phyloP scores from a whole-genome alignment of 2,888 invertebrate species.

The Standfussiana lucernea region DNA sequence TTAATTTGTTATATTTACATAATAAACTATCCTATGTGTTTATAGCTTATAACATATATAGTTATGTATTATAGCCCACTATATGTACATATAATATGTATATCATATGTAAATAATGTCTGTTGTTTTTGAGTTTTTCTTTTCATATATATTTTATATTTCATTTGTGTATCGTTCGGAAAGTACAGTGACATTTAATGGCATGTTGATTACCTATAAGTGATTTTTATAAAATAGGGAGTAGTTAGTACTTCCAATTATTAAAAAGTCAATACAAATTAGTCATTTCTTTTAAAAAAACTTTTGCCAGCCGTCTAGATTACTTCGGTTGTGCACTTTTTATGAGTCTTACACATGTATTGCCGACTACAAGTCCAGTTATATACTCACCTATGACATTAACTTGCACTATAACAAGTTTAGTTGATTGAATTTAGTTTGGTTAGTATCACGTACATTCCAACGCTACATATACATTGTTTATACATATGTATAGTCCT shows the following conservation, averaged over 20 bases:
- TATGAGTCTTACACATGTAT: not conserved
- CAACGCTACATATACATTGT: conserved; percentile 42
- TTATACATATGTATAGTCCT: conserved; percentile 62
- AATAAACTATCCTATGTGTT: conserved; percentile 60
- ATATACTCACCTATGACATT: not conserved
- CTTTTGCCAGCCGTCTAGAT: not conserved
- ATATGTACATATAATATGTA: conserved; percentile 66
- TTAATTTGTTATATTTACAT: conserved; percentile 59
- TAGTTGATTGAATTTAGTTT: not conserved
- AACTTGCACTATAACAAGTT: not conserved
- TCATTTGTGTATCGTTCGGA: conserved; percentile 51
- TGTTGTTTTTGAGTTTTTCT: conserved; percentile 64
- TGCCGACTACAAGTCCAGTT: not conserved
- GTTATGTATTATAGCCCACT: conserved; percentile 63
- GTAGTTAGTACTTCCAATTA: not conserved
- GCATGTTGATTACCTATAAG: not conserved
- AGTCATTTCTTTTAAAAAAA: not conserved
- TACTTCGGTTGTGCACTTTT: not conserved
- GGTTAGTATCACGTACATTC: conserved; percentile 23
- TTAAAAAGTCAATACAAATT: not conserved
- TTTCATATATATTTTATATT: conserved; percentile 58
- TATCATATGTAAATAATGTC: conserved; percentile 70
- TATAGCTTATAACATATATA: conserved; percentile 58
- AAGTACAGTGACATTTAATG: conserved; percentile 23
- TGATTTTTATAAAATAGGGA: not conserved